A percentile compares a stretch with the other conserved stretches of the same genome.
phyloP scores from a whole-genome alignment of 2,888 invertebrate species.

The Eupithecia abbreviata region DNA sequence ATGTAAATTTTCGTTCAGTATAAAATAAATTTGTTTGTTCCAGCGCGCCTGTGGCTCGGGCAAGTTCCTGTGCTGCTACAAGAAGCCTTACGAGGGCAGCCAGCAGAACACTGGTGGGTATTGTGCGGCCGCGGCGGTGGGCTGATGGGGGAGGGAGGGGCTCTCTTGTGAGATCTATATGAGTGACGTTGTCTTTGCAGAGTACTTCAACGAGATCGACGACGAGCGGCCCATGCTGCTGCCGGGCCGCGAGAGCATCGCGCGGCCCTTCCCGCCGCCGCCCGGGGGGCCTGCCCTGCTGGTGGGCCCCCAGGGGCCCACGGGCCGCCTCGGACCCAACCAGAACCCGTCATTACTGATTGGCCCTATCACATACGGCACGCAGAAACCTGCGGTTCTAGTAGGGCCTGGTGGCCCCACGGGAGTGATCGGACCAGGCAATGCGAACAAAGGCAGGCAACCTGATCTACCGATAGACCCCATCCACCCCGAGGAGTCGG shows the following conservation, averaged over 20 bases:
- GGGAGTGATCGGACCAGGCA: slow-evolving; percentile 45
- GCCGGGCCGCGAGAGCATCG: slow-evolving; percentile 54
- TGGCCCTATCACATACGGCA: slow-evolving; percentile 63
- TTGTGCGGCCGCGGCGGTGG: neutral
- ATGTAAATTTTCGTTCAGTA: neutral
- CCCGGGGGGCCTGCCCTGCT: slow-evolving; percentile 57
- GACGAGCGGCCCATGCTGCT: slow-evolving; percentile 64
- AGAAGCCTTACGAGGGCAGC: slow-evolving; percentile 55
- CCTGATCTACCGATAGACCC: slow-evolving; percentile 57
- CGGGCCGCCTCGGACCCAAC: slow-evolving; percentile 52
- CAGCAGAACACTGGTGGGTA: slow-evolving; percentile 58
- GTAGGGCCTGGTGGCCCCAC: slow-evolving; percentile 73
- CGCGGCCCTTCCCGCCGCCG: slow-evolving; percentile 56
- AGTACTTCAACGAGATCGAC: slow-evolving; percentile 70
- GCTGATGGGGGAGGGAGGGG: neutral
- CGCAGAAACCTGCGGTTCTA: slow-evolving; percentile 56
- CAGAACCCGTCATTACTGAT: slow-evolving; percentile 57
- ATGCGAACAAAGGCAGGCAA: slow-evolving; percentile 28
- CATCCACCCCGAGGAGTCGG: slow-evolving; percentile 42
- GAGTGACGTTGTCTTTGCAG: slow-evolving; percentile 48
- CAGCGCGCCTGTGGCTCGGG: slow-evolving; percentile 86
- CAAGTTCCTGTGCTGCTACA: slow-evolving; percentile 86
- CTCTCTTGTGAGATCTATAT: neutral
- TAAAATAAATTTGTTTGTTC: slow-evolving; percentile 39
- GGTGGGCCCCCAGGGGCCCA: slow-evolving; percentile 72